Conservation (phyloP, 2,113 vertebrate genomes). For the Spilogale gracilis region DNA sequence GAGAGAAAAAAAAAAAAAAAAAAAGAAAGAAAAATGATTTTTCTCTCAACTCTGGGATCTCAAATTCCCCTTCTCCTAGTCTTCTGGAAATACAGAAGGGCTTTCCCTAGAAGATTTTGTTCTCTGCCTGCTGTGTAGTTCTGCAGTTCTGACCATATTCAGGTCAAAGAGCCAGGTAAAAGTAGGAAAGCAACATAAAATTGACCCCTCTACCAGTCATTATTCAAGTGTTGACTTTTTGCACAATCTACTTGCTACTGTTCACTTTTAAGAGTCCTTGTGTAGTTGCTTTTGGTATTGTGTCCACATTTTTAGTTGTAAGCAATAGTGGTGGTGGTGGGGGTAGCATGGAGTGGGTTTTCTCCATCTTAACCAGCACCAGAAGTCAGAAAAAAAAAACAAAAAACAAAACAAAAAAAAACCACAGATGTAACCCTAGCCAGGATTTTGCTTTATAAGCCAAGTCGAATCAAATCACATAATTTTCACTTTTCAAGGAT, state of each 20-base stretch:
- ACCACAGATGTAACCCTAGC: background rate
- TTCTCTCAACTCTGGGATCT: background rate
- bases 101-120: background rate
- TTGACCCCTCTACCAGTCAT: background rate
- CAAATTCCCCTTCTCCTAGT: background rate
- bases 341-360: background rate
- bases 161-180: background rate
- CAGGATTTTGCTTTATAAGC: background rate
- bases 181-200: background rate
- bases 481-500: background rate
- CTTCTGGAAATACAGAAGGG: background rate
- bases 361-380: accelerated
- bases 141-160: background rate
- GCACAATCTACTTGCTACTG: background rate
- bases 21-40: background rate
- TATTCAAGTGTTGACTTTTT: background rate
- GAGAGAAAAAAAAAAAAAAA: background rate
- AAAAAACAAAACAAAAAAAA: no score
- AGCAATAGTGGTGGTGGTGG: background rate
- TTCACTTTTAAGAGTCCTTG: background rate
- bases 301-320: background rate
- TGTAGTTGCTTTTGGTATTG: background rate
- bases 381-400: background rate
- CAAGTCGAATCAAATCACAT: background rate
- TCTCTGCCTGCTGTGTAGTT: background rate